Base-by-base conservation (phyloP, 2,888 invertebrate species). In the Perizoma flavofasciatum region DNA sequence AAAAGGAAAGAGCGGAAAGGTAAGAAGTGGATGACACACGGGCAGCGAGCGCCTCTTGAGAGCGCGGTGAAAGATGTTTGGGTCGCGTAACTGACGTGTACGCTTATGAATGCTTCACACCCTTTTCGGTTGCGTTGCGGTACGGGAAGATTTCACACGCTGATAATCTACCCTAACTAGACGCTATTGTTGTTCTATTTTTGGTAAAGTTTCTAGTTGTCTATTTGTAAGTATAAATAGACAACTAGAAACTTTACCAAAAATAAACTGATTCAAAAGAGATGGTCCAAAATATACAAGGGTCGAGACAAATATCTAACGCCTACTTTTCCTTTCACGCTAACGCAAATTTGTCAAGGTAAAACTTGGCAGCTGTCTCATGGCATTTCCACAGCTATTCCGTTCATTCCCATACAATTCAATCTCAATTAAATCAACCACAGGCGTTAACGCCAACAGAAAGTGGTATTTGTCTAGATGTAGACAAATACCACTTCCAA, bases 81-180 rank as follows among this genome's bases (percentile, higher is more conserved):
- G 86, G 82, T 81, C 83, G 78, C 78, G 79, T 77, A 81, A 79
- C 83, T 85, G 84, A 85, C 83, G 79, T 79, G 78, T 81, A 76
- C 78, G 80, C 81, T 86, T 86, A 87, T 86, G 85, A 86, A 85
- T 78, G 80, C 78, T 81, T 83, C 80, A 75, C 77, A 82, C 77
- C 79, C 81, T 80, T 77, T 75, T 81, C 77, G 79, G 72, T 70
- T 74, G 71, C 37, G 37, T 37, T 37, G 37, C 63, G 69, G 59
- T 66, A 69, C 67, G 66, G 73, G 74, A 78, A 79, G 78, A 80
- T 80, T 80, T 80, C 70, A 74, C 73, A 73, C 72, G 67, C 72
- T 70, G 78, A 73, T 75, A 73, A 73, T 75, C 67, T 75, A 72
- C 67, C 69, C 73, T 77, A 78, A 78, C 76, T 73, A 74, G 69